These are phyloP conservation scores for Phytoseiulus persimilis DNA, from an alignment of 2,888 invertebrate genomes.

Conservation along the genomic window DNA sequence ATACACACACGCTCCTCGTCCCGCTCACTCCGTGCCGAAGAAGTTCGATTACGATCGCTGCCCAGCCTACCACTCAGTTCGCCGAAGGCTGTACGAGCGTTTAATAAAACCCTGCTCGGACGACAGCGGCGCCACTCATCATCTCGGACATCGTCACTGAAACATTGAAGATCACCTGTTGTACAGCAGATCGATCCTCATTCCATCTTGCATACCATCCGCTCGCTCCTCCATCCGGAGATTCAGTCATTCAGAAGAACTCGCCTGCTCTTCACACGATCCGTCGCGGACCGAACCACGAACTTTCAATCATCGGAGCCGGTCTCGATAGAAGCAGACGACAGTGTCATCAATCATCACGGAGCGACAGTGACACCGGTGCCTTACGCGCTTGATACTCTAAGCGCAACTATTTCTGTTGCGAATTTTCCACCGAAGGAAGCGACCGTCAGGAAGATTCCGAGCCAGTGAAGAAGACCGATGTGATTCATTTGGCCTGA, in stretches of 20 bases:
- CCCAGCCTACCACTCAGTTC: conserved; percentile 5
- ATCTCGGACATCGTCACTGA: neutral
- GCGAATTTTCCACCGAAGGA: neutral
- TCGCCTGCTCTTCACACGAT: neutral
- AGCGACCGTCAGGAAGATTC: neutral
- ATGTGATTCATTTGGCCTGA: neutral
- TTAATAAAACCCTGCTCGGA: conserved; percentile 5
- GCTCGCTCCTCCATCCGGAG: neutral
- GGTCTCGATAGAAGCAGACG: neutral
- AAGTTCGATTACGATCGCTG: neutral
- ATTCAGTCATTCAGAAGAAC: neutral
- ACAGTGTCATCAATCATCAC: neutral
- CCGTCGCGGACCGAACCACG: neutral
- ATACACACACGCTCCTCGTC: neutral
- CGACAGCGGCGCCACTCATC: neutral
- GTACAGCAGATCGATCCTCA: neutral
- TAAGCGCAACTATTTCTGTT: neutral
- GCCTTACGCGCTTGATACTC: neutral
- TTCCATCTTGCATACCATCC: neutral
- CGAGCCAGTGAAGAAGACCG: neutral
- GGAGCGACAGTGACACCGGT: neutral
- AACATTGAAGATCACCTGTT: neutral
- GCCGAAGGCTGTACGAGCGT: neutral
- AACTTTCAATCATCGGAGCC: neutral
- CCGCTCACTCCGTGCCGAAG: neutral